phyloP scores from a whole-genome alignment of 2,888 invertebrate species.

The Pammene aurita region DNA sequence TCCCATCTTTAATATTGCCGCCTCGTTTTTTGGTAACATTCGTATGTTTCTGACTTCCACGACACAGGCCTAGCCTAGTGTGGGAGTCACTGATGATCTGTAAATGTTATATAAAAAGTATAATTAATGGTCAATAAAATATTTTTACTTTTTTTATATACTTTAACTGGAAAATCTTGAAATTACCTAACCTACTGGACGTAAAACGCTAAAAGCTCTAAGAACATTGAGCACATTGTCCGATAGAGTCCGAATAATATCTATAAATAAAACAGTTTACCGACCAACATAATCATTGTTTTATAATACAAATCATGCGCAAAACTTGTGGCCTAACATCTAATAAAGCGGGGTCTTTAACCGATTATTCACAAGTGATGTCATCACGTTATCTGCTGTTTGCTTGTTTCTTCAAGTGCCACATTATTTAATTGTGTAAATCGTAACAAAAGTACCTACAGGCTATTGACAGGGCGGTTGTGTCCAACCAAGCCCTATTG shows the following conservation, averaged over 20 bases:
- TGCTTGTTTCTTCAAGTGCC: slow-evolving; percentile 54
- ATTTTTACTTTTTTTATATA: no score
- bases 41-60: no score
- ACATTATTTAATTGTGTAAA: slow-evolving; percentile 64
- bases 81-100: no score
- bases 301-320: slow-evolving; percentile 9
- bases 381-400: slow-evolving; percentile 39
- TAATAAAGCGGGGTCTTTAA: slow-evolving; percentile 48
- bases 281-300: not conserved
- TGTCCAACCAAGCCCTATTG: slow-evolving; percentile 30
- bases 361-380: slow-evolving; percentile 48
- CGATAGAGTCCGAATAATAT: not conserved
- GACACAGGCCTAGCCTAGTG: no score
- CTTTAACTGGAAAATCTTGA: no score
- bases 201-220: no score
- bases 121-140: no score
- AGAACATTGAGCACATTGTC: not conserved
- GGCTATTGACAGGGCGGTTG: slow-evolving; percentile 28
- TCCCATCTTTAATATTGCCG: no score
- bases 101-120: no score
- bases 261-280: not conserved
- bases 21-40: no score
- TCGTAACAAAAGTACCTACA: slow-evolving; percentile 43
- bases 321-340: slow-evolving; percentile 16
- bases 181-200: no score